phyloP scores from a whole-genome alignment of 2,888 invertebrate species.

The Agrotis puta region DNA sequence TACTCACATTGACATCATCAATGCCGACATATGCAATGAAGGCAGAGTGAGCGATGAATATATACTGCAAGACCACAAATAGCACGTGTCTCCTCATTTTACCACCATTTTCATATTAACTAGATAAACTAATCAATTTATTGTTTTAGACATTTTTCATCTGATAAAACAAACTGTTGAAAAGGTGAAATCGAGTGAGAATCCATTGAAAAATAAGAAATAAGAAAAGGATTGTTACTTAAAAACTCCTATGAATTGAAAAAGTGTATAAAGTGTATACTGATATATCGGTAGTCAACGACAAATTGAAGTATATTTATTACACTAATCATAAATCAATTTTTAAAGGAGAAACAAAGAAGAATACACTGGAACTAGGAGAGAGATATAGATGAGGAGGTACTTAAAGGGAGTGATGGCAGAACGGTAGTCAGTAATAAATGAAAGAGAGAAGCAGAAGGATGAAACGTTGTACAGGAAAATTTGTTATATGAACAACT shows the following conservation, averaged over 20 bases:
- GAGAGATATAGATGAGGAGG: neutral
- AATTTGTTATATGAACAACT: no score
- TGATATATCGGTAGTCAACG: no score
- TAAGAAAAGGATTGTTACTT: no score
- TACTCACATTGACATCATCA: constrained; percentile 54
- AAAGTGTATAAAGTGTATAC: no score
- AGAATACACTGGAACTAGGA: neutral
- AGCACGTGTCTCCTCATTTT: constrained; percentile 55
- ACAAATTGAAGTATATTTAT: no score
- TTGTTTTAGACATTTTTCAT: constrained; percentile 14
- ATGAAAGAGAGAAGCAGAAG: neutral
- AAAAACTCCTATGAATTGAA: no score
- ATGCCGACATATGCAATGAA: constrained; percentile 41
- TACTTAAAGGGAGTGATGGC: neutral
- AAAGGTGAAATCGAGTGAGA: neutral
- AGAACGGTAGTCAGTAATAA: no score
- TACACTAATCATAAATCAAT: no score
- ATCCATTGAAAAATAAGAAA: no score
- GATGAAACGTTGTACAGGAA: no score
- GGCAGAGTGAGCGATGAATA: constrained; percentile 32
- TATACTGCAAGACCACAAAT: constrained; percentile 47
- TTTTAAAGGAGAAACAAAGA: neutral
- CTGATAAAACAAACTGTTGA: neutral
- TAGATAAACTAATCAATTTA: constrained; percentile 16
- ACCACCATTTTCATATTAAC: constrained; percentile 31